phyloP scores from a whole-genome alignment of 2,113 vertebrate genomes.

The western clawed frog (Xenopus tropicalis) region UCB_Xtro_10.0 CM004445.2:122741501-122742000 shows the following conservation, averaged over 20 bases:
- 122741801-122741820: conserved; percentile 24
- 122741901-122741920: neutral
- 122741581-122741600: neutral
- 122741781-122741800: conserved; percentile 35
- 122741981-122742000: neutral
- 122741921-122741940: neutral
- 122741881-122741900: conserved; percentile 2
- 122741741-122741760: conserved; percentile 12
- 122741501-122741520: too few relatives aligned
- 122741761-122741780: conserved; percentile 37
- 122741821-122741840: neutral
- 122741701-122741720: neutral
- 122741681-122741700: conserved; percentile 15
- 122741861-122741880: conserved; percentile 19
- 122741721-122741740: neutral
- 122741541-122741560: too few relatives aligned
- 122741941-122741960: neutral
- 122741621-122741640: too few relatives aligned
- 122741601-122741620: too few relatives aligned
- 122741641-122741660: too few relatives aligned
- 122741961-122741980: neutral
- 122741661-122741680: too few relatives aligned
- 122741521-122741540: too few relatives aligned
- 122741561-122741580: too few relatives aligned
- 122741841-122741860: conserved; percentile 12